phyloP scores from a whole-genome alignment of 2,113 vertebrate genomes.

The Narcine bancroftii region DNA sequence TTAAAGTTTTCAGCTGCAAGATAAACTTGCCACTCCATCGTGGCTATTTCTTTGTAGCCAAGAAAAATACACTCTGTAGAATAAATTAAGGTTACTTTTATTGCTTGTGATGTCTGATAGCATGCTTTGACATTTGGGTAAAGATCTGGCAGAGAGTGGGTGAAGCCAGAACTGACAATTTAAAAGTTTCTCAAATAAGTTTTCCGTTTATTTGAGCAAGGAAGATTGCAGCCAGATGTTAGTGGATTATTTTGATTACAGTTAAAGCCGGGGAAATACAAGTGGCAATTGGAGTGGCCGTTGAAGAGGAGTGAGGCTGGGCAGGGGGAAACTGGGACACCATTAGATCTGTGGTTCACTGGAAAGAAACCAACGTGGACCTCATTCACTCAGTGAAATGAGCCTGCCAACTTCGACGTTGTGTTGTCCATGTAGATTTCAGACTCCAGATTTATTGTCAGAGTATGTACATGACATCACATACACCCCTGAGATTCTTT shows the following conservation, averaged over 20 bases:
- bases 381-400: neutral
- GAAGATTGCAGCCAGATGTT: no score
- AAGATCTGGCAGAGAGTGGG: neutral
- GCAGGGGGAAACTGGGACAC: neutral
- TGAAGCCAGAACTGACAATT: neutral
- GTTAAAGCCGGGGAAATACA: neutral
- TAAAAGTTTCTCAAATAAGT: no score
- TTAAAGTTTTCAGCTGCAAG: neutral
- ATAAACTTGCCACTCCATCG: neutral
- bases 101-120: neutral
- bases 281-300: neutral
- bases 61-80: neutral
- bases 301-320: neutral
- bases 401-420: neutral
- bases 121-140: neutral
- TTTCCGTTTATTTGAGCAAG: no score
- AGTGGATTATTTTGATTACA: neutral
- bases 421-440: no score
- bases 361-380: neutral
- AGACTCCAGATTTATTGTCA: no score
- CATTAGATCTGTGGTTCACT: neutral
- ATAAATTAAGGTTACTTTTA: neutral
- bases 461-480: no score
- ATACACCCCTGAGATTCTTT: no score
- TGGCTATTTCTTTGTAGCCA: neutral